These are phyloP conservation scores for Helarctos malayanus DNA, from an alignment of 2,797 vertebrate species.

Conservation along the genomic window DNA sequence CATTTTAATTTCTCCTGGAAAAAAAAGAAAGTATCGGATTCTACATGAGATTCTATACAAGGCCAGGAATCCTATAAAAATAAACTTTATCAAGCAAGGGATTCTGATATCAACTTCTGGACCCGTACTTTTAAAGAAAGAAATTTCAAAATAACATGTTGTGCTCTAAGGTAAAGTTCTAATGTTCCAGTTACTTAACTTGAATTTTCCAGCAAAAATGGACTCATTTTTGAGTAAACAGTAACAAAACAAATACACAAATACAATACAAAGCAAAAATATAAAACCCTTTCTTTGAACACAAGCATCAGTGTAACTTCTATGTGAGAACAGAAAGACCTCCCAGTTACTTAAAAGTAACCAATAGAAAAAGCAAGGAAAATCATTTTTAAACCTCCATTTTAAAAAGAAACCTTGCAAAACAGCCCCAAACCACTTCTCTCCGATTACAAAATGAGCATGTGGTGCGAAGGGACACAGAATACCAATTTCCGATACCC, in stretches of 20 bases:
- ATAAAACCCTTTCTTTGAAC: constrained; percentile 67
- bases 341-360: constrained; percentile 77
- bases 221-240: constrained; percentile 6
- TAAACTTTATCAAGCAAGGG: constrained; percentile 8
- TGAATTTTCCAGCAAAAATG: constrained; percentile 65
- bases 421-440: constrained; percentile 85
- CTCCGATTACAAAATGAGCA: constrained; percentile 84
- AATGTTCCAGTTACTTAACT: constrained; percentile 47
- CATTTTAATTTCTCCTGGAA: constrained; percentile 48
- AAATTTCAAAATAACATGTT: constrained; percentile 47
- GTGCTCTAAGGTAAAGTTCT: not conserved
- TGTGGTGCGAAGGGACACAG: constrained; percentile 84
- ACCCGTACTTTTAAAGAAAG: not conserved
- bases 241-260: constrained; percentile 70
- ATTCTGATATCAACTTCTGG: not conserved
- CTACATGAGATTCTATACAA: not conserved
- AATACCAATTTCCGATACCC: constrained; percentile 89
- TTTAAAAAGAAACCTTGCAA: constrained; percentile 82
- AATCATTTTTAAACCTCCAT: constrained; percentile 77
- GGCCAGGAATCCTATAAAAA: constrained; percentile 29
- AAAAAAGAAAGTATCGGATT: constrained; percentile 19
- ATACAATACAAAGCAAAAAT: not conserved
- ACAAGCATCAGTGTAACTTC: constrained; percentile 71
- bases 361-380: constrained; percentile 83
- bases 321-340: constrained; percentile 74